Percentiles rank a stretch among this genome's conserved stretches.
Conservation (phyloP, 2,888 invertebrate species). For the Stictocephala bisonia region DNA sequence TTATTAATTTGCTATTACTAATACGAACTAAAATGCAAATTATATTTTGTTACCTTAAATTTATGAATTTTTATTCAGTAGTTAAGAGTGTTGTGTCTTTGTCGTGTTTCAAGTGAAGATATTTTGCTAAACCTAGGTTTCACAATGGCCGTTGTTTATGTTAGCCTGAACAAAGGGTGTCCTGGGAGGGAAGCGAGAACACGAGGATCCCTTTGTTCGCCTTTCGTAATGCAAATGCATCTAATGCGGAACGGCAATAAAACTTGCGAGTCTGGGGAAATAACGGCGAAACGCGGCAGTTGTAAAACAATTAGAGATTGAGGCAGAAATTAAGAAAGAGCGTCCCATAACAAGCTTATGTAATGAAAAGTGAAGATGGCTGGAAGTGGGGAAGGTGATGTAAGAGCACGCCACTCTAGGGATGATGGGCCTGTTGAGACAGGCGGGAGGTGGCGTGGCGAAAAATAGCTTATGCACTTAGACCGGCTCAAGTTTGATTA, state of each 20-base stretch:
- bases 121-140: too few relatives aligned
- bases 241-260: slow-evolving; percentile 34
- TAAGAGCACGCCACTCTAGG: background rate
- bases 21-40: too few relatives aligned
- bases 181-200: background rate
- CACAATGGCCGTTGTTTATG: slow-evolving; percentile 22
- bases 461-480: slow-evolving; percentile 34
- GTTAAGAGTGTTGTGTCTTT: too few relatives aligned
- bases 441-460: background rate
- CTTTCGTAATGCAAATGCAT: slow-evolving; percentile 35
- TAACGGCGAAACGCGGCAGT: slow-evolving; percentile 6
- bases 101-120: too few relatives aligned
- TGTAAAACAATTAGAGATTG: slow-evolving; percentile 35
- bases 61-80: too few relatives aligned
- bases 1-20: too few relatives aligned
- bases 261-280: slow-evolving; percentile 14
- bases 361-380: slow-evolving; percentile 22
- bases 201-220: slow-evolving; percentile 26
- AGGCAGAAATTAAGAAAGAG: slow-evolving; percentile 17
- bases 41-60: too few relatives aligned
- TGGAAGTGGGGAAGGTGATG: background rate
- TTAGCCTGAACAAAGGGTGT: background rate
- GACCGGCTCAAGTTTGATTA: slow-evolving; percentile 32
- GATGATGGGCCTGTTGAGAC: background rate
- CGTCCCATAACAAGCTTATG: slow-evolving; percentile 29